phyloP scores from a whole-genome alignment of 2,888 invertebrate genomes.

The Tridacna gigas region DNA sequence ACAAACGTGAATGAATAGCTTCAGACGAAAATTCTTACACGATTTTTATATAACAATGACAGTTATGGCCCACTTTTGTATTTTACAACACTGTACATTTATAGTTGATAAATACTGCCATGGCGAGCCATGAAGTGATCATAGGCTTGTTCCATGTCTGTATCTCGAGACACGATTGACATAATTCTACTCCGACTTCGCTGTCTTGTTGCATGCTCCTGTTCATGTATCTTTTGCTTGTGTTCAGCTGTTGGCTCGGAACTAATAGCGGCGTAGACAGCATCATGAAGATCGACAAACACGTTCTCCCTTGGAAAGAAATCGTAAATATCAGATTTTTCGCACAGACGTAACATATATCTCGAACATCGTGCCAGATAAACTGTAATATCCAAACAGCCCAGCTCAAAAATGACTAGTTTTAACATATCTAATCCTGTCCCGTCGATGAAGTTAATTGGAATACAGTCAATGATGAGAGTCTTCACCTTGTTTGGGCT shows the following conservation, averaged over 20 bases:
- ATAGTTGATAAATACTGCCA: conserved; percentile 34
- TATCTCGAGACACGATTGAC: conserved; percentile 8
- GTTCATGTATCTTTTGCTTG: neutral
- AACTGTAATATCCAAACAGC: conserved; percentile 66
- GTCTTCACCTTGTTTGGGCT: conserved; percentile 18
- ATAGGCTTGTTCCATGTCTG: conserved; percentile 15
- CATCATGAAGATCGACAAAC: conserved; percentile 72
- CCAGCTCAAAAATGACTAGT: conserved; percentile 66
- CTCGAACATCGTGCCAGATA: conserved; percentile 71
- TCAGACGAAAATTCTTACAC: too few species aligned
- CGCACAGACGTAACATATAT: conserved; percentile 65
- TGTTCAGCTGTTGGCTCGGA: conserved; percentile 5
- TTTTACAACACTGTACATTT: neutral
- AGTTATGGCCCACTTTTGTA: too few species aligned
- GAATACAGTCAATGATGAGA: conserved; percentile 78
- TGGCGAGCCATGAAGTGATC: conserved; percentile 30
- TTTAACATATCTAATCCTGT: conserved; percentile 76
- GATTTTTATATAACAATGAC: too few species aligned
- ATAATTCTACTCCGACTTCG: conserved; percentile 14
- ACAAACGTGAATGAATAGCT: too few species aligned
- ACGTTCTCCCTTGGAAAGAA: conserved; percentile 62
- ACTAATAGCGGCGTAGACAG: conserved; percentile 55
- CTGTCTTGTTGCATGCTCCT: conserved; percentile 7
- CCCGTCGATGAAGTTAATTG: conserved; percentile 79
- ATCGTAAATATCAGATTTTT: conserved; percentile 68